phyloP scores from a whole-genome alignment of 2,888 invertebrate genomes.

The Lithosia quadra region DNA sequence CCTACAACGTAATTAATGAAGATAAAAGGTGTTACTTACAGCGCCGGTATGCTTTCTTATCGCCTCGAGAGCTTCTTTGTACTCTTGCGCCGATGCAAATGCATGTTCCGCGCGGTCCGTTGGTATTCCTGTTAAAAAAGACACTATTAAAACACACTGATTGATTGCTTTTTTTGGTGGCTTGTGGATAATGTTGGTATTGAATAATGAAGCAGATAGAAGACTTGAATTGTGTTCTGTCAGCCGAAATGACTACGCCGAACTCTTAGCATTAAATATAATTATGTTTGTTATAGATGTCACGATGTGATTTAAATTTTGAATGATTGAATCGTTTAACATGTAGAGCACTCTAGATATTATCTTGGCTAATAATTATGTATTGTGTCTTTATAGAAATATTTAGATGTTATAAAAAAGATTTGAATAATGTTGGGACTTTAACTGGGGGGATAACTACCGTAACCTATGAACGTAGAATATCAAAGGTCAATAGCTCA shows the following conservation, averaged over 20 bases:
- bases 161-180: slow-evolving; percentile 21
- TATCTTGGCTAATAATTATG: too few species aligned
- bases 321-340: not conserved
- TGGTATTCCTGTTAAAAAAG: slow-evolving; percentile 64
- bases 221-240: not conserved
- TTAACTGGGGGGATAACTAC: too few species aligned
- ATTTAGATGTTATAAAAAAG: too few species aligned
- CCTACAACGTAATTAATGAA: slow-evolving; percentile 20
- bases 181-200: slow-evolving; percentile 8
- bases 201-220: slow-evolving; percentile 7
- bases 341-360: not conserved
- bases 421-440: too few species aligned
- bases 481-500: not conserved
- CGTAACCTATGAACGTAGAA: too few species aligned
- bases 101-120: slow-evolving; percentile 75
- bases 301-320: not conserved
- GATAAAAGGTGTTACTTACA: slow-evolving; percentile 60
- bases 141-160: slow-evolving; percentile 22
- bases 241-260: not conserved
- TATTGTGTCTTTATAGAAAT: too few species aligned
- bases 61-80: slow-evolving; percentile 79
- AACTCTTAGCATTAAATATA: not conserved
- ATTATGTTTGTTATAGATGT: not conserved
- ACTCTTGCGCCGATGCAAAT: slow-evolving; percentile 77
- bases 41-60: slow-evolving; percentile 78